Evolutionary conservation across 2,113 vertebrate genomes (phyloP), one percentile per base, ranked within the genome.

Genomic region (Odontophorus gujanensis): DNA sequence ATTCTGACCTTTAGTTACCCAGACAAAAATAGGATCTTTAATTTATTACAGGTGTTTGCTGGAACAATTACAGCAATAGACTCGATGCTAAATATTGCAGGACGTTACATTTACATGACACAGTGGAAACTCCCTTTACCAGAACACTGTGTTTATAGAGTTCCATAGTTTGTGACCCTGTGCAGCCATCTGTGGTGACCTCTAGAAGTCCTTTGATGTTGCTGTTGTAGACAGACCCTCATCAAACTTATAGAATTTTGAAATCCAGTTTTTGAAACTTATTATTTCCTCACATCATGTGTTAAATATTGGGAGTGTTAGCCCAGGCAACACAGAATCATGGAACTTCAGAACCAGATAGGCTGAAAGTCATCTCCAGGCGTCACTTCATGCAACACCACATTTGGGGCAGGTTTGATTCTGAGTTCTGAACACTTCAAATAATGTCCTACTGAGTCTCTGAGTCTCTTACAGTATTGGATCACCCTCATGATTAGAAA

Each of bases 1-100:
- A 96, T 90, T 96, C 51, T 40, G 73, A 84, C 69, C 73, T 90
- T 48, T 62, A 74, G 67, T 81, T 85, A 81, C 30, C 8, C 22
- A 59, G 93, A 67, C 65, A 92, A 92, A 96, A 90, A 92, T 32
- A 90, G 66, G 48, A 86, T 51, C 62, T 53, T 59, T 86, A 89
- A 96, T 94, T 85, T 82, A 74, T 62, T 93, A 90, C 90, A 95
- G 93, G 93, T 96, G 92, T 83, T 91, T 89, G 74, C 66, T 75
- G 65, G 61, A 94, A 72, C 38, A 68, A 75, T 67, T 90, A 62
- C 65, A 90, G 28, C n/a, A 84, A 75, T 47, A 55, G 73, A 80
- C 66, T 80, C 34, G 53, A 68, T 6, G 15, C 36, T 47, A 73
- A 80, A 94, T 73, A 38, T 0, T 78, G 30, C 26, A 89, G 61